Evolutionary conservation across 2,113 vertebrate species (phyloP).

Genomic region (Acanthisitta chloris): DNA sequence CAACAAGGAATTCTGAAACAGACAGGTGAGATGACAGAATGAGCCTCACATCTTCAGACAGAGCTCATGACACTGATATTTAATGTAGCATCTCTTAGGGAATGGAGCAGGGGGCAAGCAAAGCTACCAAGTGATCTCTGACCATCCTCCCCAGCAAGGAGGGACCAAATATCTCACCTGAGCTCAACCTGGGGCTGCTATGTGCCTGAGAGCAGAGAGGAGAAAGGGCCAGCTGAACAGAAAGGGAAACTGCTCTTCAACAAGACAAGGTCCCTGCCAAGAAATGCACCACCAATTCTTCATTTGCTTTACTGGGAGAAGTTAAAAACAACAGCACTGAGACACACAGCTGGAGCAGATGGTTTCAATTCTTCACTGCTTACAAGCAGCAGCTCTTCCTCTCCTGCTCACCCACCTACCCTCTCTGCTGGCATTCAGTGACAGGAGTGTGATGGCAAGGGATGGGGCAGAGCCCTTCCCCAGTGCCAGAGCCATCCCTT

Average conservation of each 20-base stretch:
- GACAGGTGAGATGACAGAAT: not conserved
- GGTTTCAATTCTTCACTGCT: not conserved
- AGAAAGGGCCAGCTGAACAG: not conserved
- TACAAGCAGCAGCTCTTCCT: not conserved
- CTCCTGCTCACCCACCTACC: not conserved
- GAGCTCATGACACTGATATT: not conserved
- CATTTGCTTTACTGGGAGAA: not conserved
- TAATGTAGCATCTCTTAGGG: not conserved
- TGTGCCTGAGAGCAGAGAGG: not conserved
- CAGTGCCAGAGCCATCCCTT: not conserved
- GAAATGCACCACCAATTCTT: not conserved
- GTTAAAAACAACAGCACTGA: not conserved
- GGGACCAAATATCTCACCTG: not conserved
- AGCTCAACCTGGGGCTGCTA: not conserved
- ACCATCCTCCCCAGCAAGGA: not conserved
- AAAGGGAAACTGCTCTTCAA: not conserved
- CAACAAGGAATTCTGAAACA: not conserved
- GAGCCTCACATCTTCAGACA: not conserved
- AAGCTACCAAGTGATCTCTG: not conserved
- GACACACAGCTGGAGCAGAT: not conserved
- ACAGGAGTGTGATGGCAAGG: not conserved
- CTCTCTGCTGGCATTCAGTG: not conserved
- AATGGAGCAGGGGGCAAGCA: too few species aligned
- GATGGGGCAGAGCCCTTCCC: not conserved
- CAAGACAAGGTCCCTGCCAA: not conserved